Evolutionary conservation across 2,888 invertebrate genomes (phyloP).

Genomic region (Lampropteryx suffumata): DNA sequence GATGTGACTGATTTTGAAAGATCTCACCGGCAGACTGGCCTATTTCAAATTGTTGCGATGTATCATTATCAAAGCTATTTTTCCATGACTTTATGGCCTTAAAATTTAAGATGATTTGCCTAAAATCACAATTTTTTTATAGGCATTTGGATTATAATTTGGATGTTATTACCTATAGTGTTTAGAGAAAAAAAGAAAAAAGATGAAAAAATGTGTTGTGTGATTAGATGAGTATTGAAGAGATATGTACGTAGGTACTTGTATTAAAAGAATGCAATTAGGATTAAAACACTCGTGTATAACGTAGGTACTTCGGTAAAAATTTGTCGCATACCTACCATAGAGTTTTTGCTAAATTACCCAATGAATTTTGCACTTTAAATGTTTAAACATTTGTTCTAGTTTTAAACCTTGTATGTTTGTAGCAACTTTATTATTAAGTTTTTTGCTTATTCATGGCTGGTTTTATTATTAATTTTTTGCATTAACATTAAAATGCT

Average conservation of each 20-base stretch:
- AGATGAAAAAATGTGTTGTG: constrained; percentile 14
- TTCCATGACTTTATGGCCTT: constrained; percentile 1
- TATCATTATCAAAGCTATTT: constrained; percentile 30
- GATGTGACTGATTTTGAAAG: constrained; percentile 50
- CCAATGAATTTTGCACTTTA: constrained; percentile 15
- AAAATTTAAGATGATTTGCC: not conserved
- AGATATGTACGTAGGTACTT: no score
- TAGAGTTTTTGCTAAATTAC: constrained; percentile 2
- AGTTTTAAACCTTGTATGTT: not conserved
- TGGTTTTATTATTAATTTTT: constrained; percentile 9
- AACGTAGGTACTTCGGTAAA: not conserved
- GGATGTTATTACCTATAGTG: constrained; percentile 1
- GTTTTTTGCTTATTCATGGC: not conserved
- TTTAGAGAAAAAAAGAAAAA: constrained; percentile 6
- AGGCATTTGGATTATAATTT: no score
- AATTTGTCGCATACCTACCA: not conserved
- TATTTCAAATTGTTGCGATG: constrained; percentile 38
- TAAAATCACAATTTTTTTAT: not conserved
- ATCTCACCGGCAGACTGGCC: constrained; percentile 55
- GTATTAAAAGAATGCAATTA: constrained; percentile 2
- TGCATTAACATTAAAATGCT: constrained; percentile 33
- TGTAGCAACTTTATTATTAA: not conserved
- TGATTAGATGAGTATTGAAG: constrained; percentile 1
- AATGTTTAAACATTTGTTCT: not conserved
- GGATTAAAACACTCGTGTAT: not conserved